Evolutionary conservation across 2,797 vertebrate species (phyloP), one percentile per base, ranked within the genome.

Genomic region (Sparus aurata): DNA sequence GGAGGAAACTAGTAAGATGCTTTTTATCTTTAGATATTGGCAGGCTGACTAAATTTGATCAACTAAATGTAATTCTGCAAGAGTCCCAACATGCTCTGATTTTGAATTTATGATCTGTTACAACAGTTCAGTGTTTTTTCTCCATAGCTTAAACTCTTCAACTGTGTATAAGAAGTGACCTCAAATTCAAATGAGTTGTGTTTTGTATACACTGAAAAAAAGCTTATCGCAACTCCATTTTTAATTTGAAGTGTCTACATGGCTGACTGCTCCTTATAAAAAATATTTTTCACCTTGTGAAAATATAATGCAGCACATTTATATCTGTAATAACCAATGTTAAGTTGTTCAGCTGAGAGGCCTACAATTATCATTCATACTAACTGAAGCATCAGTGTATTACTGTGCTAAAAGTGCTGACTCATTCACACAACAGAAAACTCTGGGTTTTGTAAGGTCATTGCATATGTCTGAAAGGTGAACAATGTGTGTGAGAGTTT

Each of bases 1-100:
- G 97, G 95, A 88, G 96, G 95, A 90, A 96, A 92, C 89, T 97
- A 96, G 98, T 99, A 93, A 95, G 97, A 57, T 46, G 45, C 22
- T 45, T 52, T 50, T 63, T 46, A 30, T 46, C 59, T 63, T 50
- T 20, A 3, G 3, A n/a, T 41, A 38, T 54, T 17, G 38, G 9
- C 10, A 11, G 34, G 34, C 34, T 34, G 7, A 11, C 10, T 10
- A 38, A 27, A 5, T 13, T 13, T 11, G 1, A 20, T 61, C 22
- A 8, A 20, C 12, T 22, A 38, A 53, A 38, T 71, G 20, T 15
- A 46, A 58, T 10, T 38, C 38, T 38, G 38, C 38, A 38, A 38
- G 38, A 10, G 10, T 38, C 8, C 10, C 10, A 38, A 38, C 38
- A 38, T 38, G 12, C 50, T 47, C 38, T 17, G 15, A 18, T 68